Base-by-base conservation (phyloP, 2,113 vertebrate genomes). In the Microcebus jonahi region DNA sequence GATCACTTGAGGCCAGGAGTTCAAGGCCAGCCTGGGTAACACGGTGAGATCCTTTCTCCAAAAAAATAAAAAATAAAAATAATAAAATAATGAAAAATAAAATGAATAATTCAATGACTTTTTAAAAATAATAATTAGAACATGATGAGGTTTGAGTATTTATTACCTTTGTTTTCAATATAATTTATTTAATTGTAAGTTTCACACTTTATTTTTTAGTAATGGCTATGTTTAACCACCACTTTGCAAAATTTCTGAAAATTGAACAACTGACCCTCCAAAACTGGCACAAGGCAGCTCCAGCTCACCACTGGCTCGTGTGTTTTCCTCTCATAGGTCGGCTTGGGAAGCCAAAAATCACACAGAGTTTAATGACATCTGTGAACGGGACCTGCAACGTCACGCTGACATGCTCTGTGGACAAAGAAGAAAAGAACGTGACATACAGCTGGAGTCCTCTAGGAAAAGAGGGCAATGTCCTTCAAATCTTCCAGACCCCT, bases 341-440 rank as follows among this genome's bases (percentile, higher is more conserved):
- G 2, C 95, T 98, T 55, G 87, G 34, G 45, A 97, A 92, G 53
- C 95, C 96, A 63, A 97, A 61, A 90, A 98, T 98, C n/a, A 95
- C 84, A 3, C 91, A 45, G 79, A 96, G n/a, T 92, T 55, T 67
- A 29, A 48, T 85, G 55, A 34, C 89, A 50, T 82, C 42, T 84
- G 10, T 18, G 11, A 98, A 97, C 39, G 86, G 25, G 31, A 97
- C 97, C 57, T 98, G 98, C 79, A 97, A 97, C n/a, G 94, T 97
- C 91, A 98, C 97, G 48, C 75, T 98, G 88, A 97, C 63, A 0
- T 98, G 98, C 82, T 97, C 88, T 45, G 59, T 95, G 25, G 95
- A 91, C 8, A 81, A 90, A 48, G 95, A 94, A 92, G 93, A 92
- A 85, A 83, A 92, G 12, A 94, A 94, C 45, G 98, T 98, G 34